Percentiles rank a stretch among this genome's conserved stretches.
Conservation (phyloP, 2,113 vertebrate species). For the Charadrius vociferus region DNA sequence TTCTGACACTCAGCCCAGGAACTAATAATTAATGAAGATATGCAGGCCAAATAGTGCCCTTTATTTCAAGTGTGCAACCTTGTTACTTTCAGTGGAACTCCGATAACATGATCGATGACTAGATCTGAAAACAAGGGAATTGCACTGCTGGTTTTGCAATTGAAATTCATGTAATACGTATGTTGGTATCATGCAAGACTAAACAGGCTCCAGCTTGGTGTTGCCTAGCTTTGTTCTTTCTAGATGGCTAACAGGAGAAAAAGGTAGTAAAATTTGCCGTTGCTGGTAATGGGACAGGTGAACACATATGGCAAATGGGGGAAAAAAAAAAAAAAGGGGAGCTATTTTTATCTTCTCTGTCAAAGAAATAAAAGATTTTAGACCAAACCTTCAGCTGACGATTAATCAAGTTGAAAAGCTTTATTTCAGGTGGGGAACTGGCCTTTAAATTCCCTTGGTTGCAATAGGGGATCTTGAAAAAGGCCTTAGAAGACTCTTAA, state of each 20-base stretch:
- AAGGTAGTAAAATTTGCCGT: neutral
- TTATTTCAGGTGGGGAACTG: neutral
- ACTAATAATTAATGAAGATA: neutral
- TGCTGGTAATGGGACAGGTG: neutral
- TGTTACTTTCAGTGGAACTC: neutral
- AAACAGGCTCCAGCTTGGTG: neutral
- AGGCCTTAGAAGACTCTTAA: neutral
- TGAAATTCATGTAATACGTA: neutral
- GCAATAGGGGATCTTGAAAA: neutral
- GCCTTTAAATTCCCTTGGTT: neutral
- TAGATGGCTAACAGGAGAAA: neutral
- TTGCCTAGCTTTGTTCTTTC: neutral
- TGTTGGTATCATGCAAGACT: neutral
- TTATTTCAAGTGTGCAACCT: neutral
- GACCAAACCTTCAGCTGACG: neutral
- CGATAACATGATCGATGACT: rapidly evolving
- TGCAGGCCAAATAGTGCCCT: neutral
- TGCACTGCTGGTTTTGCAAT: neutral
- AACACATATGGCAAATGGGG: neutral
- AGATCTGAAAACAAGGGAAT: neutral
- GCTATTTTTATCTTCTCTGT: neutral
- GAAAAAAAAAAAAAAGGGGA: rapidly evolving
- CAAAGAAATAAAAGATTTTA: neutral
- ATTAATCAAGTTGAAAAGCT: neutral
- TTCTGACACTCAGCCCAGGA: neutral